Base-by-base conservation (phyloP, 2,113 vertebrate species). In the Paedocypris sp. region DNA sequence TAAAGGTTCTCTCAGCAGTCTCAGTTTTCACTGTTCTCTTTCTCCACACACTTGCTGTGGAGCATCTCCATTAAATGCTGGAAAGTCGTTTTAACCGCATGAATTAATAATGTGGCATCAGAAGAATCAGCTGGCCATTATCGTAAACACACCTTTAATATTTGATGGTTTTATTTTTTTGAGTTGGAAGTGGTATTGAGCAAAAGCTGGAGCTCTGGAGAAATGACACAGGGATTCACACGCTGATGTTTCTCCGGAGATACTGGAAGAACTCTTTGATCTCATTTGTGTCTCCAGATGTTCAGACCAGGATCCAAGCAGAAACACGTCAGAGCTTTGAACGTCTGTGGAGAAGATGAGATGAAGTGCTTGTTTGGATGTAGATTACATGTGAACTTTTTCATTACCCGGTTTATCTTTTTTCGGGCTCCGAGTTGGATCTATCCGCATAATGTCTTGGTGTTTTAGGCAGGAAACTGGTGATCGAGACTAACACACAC, bases 61-160 rank as follows among this genome's bases (percentile, higher is more conserved):
- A 73, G 77, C 66, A 77, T 77, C 78, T 83, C 81, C 85, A 83
- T 86, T 87, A 86, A 86, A 85, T 81, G 72, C 75, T 78, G 83
- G 80, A 86, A 86, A 87, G 85, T 83, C 79, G 82, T 85, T 87
- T 86, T 86, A 86, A 87, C 85, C 77, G 78, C 79, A 86, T 87
- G 83, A 86, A 87, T 86, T 84, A 86, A 84, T 86, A 86, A 87
- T 87, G 85, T 19, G 77, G 80, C 72, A 77, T 80, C 66, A 68
- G 63, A 80, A 80, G 74, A 80, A 79, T 71, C 73, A 77, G 78
- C 75, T 82, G 80, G 67, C 77, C 79, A 80, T 83, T 86, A 86
- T 84, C 83, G 81, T 82, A 86, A 86, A 84, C 82, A 77, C 78
- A 77, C 69, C 80, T 83, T 87, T 83, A 87, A 86, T 87, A 87